Evolutionary conservation across 2,888 invertebrate species (phyloP), one percentile per base, ranked within the genome.

Genomic region (Caprella mutica): DNA sequence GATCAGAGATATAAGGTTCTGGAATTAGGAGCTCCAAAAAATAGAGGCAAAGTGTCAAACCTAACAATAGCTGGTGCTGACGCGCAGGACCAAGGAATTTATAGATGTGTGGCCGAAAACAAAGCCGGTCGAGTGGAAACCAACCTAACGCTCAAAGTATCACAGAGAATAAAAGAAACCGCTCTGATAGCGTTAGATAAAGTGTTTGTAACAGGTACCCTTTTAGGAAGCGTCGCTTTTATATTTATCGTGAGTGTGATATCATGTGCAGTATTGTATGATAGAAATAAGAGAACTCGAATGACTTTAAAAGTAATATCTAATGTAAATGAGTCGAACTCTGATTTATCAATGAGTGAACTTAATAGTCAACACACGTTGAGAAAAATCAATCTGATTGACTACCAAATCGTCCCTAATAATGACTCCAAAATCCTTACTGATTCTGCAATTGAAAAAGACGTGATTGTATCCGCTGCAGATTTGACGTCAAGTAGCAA

Each of bases 21-120:
- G 21, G 63, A 61, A 30, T 38, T 59, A 9, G 51, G 61, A 19
- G 44, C 55, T 17, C 56, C 57, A 21, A 62, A 65, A 44, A 46
- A 60, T 14, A 53, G 54, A 12, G 50, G 52, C 9, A 59, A 60
- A 9, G 88, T 88, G 86, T 82, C 82, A 67, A 89, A 88, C 71
- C 77, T 91, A 63, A 88, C 86, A 58, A 81, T 91, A 63, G 81
- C 79, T 67, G 86, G 89, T 71, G 84, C 87, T 66, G 86, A 84
- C 67, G 85, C 84, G 69, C 78, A 81, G 51, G 86, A 89, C 70
- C 84, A 86, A 2, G 91, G 90, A 3, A 84, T 86, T 66, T 91
- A 90, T 75, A 81, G 84, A 56, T 92, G 92, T 72, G 77, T 79
- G 67, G 86, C 85, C 1, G 80, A 77, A 68, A 88, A 86, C 74